Evolutionary conservation across 2,888 invertebrate species (phyloP).

Genomic region (Chironomus tentans): DNA sequence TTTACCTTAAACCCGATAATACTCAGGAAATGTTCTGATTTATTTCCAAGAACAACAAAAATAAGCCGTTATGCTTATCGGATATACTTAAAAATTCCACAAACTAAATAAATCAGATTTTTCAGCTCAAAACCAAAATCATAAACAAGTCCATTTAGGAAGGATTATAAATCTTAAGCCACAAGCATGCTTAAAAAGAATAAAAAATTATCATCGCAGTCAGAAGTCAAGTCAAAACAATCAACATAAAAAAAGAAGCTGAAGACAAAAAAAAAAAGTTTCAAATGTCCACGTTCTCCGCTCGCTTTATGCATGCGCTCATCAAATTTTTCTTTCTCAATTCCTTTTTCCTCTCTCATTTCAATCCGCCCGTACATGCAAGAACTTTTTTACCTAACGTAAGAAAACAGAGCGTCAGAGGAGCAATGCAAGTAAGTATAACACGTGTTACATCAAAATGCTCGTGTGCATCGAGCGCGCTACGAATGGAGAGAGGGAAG

Average conservation of each 20-base stretch:
- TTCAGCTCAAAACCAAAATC: background rate
- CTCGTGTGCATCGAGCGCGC: slow-evolving; percentile 27
- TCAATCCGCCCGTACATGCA: background rate
- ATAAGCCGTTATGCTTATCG: too few species aligned
- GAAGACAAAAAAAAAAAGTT: slow-evolving; percentile 9
- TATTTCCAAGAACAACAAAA: too few species aligned
- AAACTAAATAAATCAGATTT: too few species aligned
- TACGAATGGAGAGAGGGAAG: slow-evolving; percentile 20
- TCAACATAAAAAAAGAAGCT: slow-evolving; percentile 4
- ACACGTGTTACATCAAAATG: slow-evolving; percentile 21
- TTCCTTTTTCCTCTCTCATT: background rate
- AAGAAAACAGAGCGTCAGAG: background rate
- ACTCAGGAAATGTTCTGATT: too few species aligned
- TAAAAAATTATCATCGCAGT: background rate
- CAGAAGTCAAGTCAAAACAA: slow-evolving; percentile 17
- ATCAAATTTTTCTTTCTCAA: background rate
- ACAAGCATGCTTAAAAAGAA: background rate
- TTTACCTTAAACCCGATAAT: too few species aligned
- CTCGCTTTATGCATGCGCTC: slow-evolving; percentile 5
- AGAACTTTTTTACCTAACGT: background rate
- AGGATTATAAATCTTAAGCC: background rate
- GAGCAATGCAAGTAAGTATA: background rate
- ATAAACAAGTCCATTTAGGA: background rate
- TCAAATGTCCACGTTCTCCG: slow-evolving; percentile 24
- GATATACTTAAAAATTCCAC: too few species aligned